Evolutionary conservation across 2,113 vertebrate genomes (phyloP).

Genomic region (Hippolais icterina): DNA sequence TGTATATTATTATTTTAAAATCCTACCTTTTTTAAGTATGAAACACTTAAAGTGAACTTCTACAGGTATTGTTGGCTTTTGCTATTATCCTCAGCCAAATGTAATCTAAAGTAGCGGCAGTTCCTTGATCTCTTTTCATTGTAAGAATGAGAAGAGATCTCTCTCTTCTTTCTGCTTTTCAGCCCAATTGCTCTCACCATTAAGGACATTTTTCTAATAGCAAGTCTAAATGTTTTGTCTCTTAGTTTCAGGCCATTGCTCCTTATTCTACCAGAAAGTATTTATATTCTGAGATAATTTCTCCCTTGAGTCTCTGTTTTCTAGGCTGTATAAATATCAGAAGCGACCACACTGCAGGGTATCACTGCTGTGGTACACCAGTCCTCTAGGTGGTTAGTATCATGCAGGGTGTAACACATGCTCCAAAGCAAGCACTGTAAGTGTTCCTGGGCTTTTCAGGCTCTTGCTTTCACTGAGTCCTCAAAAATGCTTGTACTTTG

Average conservation of each 20-base stretch:
- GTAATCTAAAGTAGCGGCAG: constrained; percentile 21
- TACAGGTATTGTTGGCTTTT: background rate
- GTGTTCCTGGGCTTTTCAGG: background rate
- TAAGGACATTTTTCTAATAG: constrained; percentile 63
- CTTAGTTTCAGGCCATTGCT: constrained; percentile 69
- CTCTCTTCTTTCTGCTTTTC: constrained; percentile 50
- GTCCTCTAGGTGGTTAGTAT: background rate
- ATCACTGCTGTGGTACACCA: background rate
- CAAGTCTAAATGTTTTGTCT: constrained; percentile 57
- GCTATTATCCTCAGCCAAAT: background rate
- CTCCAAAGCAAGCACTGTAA: constrained; percentile 30
- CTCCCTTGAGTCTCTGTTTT: constrained; percentile 46
- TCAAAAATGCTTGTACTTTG: background rate
- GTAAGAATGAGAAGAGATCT: no score
- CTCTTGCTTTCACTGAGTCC: background rate
- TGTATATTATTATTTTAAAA: background rate
- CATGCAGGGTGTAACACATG: constrained; percentile 43
- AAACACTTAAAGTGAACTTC: background rate
- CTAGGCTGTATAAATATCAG: constrained; percentile 41
- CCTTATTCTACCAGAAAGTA: constrained; percentile 67
- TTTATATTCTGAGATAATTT: constrained; percentile 57
- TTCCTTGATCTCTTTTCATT: constrained; percentile 19
- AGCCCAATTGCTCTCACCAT: constrained; percentile 54
- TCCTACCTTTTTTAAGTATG: background rate
- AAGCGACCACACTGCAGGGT: constrained; percentile 39